phyloP scores from a whole-genome alignment of 2,888 invertebrate species.

The Mystacides longicornis region DNA sequence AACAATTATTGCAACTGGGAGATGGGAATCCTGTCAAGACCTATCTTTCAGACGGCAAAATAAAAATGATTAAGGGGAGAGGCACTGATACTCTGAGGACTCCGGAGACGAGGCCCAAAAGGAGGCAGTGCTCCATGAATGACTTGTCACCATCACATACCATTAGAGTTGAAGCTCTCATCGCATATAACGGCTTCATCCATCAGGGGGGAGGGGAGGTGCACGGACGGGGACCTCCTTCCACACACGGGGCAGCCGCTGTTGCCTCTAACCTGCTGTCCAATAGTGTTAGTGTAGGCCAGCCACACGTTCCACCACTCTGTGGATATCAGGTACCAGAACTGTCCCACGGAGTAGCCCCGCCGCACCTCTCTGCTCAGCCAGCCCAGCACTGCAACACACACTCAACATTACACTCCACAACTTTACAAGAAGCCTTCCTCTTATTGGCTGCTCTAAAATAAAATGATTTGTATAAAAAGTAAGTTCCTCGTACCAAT shows the following conservation, averaged over 20 bases:
- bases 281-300: constrained; percentile 48
- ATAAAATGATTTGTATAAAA: too few species aligned
- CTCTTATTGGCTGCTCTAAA: neutral
- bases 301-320: constrained; percentile 86
- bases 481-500: constrained; percentile 48
- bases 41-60: too few species aligned
- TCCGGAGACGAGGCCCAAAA: too few species aligned
- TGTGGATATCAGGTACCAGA: constrained; percentile 80
- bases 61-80: too few species aligned
- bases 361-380: constrained; percentile 67
- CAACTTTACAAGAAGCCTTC: too few species aligned
- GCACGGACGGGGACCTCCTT: constrained; percentile 31
- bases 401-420: too few species aligned
- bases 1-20: too few species aligned
- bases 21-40: too few species aligned
- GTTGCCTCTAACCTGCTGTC: constrained; percentile 30
- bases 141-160: constrained; percentile 28
- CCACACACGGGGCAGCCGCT: constrained; percentile 19
- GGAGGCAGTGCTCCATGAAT: too few species aligned
- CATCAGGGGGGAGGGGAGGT: constrained; percentile 35
- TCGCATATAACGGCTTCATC: constrained; percentile 62
- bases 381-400: constrained; percentile 65
- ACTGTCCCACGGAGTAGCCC: constrained; percentile 72
- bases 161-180: constrained; percentile 58
- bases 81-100: too few species aligned